These are phyloP conservation scores for Sarcoramphus papa DNA, from an alignment of 2,797 vertebrate genomes.

Conservation along the genomic window DNA sequence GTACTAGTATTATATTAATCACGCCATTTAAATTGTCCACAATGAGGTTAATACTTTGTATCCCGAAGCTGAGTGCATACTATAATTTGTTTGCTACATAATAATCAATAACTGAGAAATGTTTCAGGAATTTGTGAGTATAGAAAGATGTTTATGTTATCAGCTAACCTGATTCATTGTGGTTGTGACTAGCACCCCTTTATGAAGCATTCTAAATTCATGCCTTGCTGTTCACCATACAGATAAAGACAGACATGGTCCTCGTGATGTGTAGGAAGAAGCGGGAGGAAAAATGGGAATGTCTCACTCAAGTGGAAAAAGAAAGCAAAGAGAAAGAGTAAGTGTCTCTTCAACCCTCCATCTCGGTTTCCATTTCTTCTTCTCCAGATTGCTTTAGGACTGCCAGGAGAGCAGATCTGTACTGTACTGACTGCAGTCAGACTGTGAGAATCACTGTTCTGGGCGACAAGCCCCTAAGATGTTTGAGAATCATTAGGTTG, in stretches of 20 bases:
- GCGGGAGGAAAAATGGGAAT: slow-evolving; percentile 89
- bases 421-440: neutral
- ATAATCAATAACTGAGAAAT: neutral
- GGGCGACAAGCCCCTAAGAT: neutral
- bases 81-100: neutral
- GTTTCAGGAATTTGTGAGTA: neutral
- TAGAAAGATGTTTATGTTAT: neutral
- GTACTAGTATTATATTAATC: neutral
- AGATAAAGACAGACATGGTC: slow-evolving; percentile 95
- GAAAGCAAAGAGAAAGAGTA: slow-evolving; percentile 96
- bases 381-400: neutral
- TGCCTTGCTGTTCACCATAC: neutral
- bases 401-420: neutral
- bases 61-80: neutral
- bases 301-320: slow-evolving; percentile 91
- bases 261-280: slow-evolving; percentile 93
- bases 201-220: neutral
- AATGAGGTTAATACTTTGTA: neutral
- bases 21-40: neutral
- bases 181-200: neutral
- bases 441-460: neutral
- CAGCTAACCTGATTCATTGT: neutral
- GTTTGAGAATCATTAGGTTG: neutral
- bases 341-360: slow-evolving; percentile 58
- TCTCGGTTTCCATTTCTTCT: neutral